phyloP scores from a whole-genome alignment of 2,113 vertebrate species.

The Indicator maculatus region DNA sequence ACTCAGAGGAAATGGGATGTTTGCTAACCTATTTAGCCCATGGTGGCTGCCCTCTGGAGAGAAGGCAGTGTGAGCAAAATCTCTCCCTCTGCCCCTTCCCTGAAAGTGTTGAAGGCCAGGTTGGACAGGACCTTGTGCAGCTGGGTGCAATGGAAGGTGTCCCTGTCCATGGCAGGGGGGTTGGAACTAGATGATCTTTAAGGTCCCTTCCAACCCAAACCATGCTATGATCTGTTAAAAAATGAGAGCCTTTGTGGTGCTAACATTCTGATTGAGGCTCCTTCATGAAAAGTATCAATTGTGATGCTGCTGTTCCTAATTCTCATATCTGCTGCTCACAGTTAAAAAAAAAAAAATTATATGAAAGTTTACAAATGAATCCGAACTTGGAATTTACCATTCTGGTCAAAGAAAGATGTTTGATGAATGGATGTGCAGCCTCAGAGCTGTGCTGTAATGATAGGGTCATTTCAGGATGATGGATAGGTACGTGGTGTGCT shows the following conservation, averaged over 20 bases:
- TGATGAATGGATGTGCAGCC: slow-evolving; percentile 10
- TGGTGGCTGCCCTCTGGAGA: neutral
- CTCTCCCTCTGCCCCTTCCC: neutral
- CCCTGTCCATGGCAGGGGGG: neutral
- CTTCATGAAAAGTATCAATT: neutral
- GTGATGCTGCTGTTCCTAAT: neutral
- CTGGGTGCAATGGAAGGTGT: neutral
- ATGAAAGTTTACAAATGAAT: neutral
- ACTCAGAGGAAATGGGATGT: neutral
- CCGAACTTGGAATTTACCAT: slow-evolving; percentile 25
- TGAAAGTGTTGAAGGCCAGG: neutral
- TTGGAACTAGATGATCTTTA: neutral
- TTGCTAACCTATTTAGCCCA: neutral
- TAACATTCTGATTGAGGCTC: neutral
- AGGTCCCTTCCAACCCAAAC: neutral
- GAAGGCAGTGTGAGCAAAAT: neutral
- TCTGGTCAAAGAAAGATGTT: neutral
- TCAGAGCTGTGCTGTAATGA: neutral
- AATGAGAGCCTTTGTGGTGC: neutral
- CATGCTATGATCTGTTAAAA: neutral
- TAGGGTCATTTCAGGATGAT: neutral
- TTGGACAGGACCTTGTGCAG: neutral
- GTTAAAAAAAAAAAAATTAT: neutral
- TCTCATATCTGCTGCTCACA: neutral
- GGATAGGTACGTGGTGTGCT: neutral